A percentile compares a stretch with the other conserved stretches of the same genome.
Conservation (phyloP, 2,113 vertebrate genomes). For the Paramormyrops kingsleyae region DNA sequence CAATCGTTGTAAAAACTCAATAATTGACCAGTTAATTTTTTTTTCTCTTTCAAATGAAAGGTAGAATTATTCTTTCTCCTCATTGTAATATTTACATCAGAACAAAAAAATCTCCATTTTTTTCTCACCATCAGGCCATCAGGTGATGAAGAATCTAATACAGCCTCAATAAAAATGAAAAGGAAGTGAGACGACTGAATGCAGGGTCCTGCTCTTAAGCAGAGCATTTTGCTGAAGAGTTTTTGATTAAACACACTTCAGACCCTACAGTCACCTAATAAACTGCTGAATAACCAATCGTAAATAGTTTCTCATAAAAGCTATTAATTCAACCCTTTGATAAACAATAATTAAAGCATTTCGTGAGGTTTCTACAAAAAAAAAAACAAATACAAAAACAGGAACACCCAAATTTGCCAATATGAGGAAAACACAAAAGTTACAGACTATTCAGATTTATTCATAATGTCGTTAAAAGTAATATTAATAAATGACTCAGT, state of each 20-base stretch:
- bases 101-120: conserved; percentile 42
- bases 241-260: background rate
- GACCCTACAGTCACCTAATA: background rate
- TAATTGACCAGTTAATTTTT: conserved; percentile 62
- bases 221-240: background rate
- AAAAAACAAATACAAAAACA: background rate
- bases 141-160: background rate
- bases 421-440: background rate
- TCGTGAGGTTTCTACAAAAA: background rate
- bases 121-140: conserved; percentile 15
- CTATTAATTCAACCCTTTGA: background rate
- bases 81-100: conserved; percentile 26
- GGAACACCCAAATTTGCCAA: background rate
- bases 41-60: conserved; percentile 48
- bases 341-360: background rate
- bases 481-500: background rate
- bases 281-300: background rate
- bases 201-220: background rate
- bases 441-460: background rate
- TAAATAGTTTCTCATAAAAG: background rate
- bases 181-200: background rate
- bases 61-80: conserved; percentile 11
- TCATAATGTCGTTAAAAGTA: background rate
- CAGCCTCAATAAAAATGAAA: background rate
- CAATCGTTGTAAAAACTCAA: conserved; percentile 47